phyloP scores from a whole-genome alignment of 2,113 vertebrate genomes.

The Syrmaticus mikado region DNA sequence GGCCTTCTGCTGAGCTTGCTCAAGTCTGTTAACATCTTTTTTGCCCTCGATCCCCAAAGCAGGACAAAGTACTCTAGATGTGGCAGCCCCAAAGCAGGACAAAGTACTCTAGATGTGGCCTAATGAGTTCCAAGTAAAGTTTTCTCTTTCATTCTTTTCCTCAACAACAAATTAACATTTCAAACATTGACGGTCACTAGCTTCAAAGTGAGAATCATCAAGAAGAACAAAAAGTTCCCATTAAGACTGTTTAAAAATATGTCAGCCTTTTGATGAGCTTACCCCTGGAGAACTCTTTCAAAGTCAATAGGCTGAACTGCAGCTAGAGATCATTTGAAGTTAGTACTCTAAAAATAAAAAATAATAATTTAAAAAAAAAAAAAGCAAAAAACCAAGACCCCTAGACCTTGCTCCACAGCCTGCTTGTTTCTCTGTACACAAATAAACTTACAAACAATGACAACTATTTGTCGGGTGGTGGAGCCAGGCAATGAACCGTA shows the following conservation, averaged over 20 bases:
- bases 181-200: not conserved
- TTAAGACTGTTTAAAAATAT: not conserved
- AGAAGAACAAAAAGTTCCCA: not conserved
- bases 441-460: accelerated
- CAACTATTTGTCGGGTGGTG: not conserved
- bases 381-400: not conserved
- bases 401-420: not conserved
- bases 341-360: not conserved
- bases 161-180: not conserved
- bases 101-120: not conserved
- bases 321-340: not conserved
- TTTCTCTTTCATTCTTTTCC: not conserved
- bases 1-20: not conserved
- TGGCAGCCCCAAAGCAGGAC: not conserved
- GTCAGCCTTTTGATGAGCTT: slow-evolving; percentile 11
- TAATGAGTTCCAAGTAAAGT: not conserved
- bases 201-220: slow-evolving; percentile 22
- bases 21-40: not conserved
- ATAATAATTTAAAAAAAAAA: not conserved
- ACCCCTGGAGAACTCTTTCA: not conserved
- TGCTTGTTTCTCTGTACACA: not conserved
- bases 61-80: not conserved
- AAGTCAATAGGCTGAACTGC: not conserved
- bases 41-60: not conserved
- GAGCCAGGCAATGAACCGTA: not conserved